Conservation (phyloP, 2,797 vertebrate species). For the Falco berigora region DNA sequence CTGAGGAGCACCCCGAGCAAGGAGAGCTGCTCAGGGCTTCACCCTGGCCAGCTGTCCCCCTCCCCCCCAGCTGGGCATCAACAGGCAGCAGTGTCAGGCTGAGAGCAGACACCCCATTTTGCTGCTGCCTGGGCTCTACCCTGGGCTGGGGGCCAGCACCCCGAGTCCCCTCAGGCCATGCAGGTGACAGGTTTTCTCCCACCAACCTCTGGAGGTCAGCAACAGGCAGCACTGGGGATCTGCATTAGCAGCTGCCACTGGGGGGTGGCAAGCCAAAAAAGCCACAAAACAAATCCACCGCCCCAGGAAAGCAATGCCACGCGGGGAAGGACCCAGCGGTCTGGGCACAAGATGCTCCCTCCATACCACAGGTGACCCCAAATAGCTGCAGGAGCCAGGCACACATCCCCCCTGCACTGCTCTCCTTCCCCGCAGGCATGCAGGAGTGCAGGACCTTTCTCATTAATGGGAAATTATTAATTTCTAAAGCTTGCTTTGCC, state of each 20-base stretch:
- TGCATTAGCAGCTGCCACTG: neutral
- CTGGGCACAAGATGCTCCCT: neutral
- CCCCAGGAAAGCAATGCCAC: neutral
- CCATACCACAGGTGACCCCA: neutral
- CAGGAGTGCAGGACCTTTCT: neutral
- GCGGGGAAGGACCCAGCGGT: neutral
- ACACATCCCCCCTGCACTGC: neutral
- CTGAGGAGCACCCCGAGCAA: rapidly evolving
- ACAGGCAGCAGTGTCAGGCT: neutral
- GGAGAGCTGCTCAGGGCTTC: neutral
- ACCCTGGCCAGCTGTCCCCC: neutral
- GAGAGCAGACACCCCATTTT: neutral
- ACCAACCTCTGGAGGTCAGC: conserved; percentile 48
- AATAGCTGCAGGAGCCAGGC: neutral
- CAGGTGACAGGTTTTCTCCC: neutral
- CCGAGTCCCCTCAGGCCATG: neutral
- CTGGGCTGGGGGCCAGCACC: neutral
- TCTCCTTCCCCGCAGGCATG: neutral
- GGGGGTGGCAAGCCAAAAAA: neutral
- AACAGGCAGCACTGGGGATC: neutral
- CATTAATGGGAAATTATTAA: neutral
- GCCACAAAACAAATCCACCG: neutral
- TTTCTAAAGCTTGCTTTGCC: neutral
- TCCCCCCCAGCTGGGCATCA: neutral
- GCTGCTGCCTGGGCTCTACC: neutral